Evolutionary conservation across 2,888 invertebrate genomes (phyloP), one percentile per base, ranked within the genome.

Genomic region (Caenorhabditis panamensis): DNA sequence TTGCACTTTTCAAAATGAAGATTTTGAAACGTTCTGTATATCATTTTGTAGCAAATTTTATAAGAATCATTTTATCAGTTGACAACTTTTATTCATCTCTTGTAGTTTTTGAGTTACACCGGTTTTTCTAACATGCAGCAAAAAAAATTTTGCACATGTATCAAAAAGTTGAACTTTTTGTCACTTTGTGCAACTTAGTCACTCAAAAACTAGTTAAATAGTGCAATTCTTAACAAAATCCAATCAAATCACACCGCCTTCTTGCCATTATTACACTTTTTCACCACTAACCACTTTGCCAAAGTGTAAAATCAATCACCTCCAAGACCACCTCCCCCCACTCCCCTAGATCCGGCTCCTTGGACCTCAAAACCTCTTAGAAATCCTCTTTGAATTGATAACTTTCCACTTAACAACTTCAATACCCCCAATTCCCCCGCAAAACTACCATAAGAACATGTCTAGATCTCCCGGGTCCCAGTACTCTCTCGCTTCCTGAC

Each of bases 271-370:
- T n/a, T n/a, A 61, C 44, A 61, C 49, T 18, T 24, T 49, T 13
- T 49, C 3, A 22, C n/a, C 31, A 24, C 47, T 36, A 31, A n/a
- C 13, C 53, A 9, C 28, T 53, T 64, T 51, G 53, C 36, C 51
- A 22, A 36, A 53, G 53, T 64, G 64, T 64, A 64, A 53, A 20
- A 53, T 24, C 37, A 53, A 37, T 53, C 53, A 64, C 64, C n/a
- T 53, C 11, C 13, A n/a, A n/a, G n/a, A 9, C 16, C 26, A 3
- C 28, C 20, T 26, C 18, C 28, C 31, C 18, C n/a, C 26, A 24
- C 41, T 31, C 31, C 9, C 9, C 31, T 6, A 31, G 31, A 31
- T 31, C 9, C n/a, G n/a, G n/a, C n/a, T n/a, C n/a, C n/a, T n/a
- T n/a, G n/a, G n/a, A n/a, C n/a, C n/a, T n/a, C n/a, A n/a, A n/a